Evolutionary conservation across 2,797 vertebrate species (phyloP).

Genomic region (Aulostomus chinensis): DNA sequence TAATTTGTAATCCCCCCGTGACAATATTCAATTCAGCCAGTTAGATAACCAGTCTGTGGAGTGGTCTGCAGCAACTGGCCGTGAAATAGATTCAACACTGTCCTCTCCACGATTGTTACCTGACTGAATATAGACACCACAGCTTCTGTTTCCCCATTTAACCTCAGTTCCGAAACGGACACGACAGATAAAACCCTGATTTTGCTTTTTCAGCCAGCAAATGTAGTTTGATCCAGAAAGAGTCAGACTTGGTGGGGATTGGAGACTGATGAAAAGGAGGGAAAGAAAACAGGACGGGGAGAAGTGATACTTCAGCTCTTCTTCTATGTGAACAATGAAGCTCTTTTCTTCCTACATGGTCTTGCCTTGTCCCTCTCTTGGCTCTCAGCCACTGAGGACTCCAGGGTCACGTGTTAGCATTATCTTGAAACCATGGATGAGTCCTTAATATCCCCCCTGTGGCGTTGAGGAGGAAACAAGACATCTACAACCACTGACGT

Average conservation of each 20-base stretch:
- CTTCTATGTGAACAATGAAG: constrained; percentile 31
- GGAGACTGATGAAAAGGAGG: constrained; percentile 19
- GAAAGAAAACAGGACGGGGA: constrained; percentile 11
- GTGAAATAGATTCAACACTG: constrained; percentile 31
- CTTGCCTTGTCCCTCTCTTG: constrained; percentile 35
- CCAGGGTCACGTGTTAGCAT: constrained; percentile 54
- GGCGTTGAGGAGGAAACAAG: constrained; percentile 58
- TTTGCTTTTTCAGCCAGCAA: constrained; percentile 17
- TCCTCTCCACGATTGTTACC: constrained; percentile 38
- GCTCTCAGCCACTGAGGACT: constrained; percentile 41
- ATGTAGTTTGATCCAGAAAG: constrained; percentile 30
- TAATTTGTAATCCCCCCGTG: constrained; percentile 57
- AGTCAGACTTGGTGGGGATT: constrained; percentile 4
- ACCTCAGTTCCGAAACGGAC: constrained; percentile 11
- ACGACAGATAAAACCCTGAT: background rate
- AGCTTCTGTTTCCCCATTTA: constrained; percentile 23
- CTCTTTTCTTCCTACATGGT: constrained; percentile 26
- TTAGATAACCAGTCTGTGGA: constrained; percentile 56
- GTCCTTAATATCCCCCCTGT: constrained; percentile 35
- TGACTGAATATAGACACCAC: constrained; percentile 19
- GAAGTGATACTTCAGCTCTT: constrained; percentile 38
- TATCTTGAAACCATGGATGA: constrained; percentile 56
- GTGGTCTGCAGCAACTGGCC: constrained; percentile 19
- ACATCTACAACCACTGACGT: constrained; percentile 36
- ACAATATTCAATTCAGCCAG: constrained; percentile 65